phyloP scores from a whole-genome alignment of 2,113 vertebrate species.

The Pterocles burchelli region DNA sequence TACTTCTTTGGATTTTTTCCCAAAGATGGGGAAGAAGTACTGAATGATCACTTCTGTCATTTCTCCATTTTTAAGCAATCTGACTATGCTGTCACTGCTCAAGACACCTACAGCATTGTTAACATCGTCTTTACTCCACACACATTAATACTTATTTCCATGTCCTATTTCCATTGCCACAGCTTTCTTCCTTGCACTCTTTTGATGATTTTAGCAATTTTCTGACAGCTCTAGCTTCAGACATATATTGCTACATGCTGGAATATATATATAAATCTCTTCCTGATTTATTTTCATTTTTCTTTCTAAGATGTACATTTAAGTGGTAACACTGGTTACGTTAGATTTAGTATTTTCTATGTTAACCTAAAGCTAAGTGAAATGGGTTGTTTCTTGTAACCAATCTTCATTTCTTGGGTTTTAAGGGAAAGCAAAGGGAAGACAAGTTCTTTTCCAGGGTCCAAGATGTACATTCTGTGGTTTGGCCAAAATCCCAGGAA shows the following conservation, averaged over 20 bases:
- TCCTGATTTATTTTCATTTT: not conserved
- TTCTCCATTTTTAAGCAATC: not conserved
- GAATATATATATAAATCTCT: not conserved
- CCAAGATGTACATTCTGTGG: not conserved
- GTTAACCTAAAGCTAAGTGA: not conserved
- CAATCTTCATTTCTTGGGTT: not conserved
- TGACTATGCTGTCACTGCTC: not conserved
- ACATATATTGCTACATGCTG: not conserved
- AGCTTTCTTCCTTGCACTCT: not conserved
- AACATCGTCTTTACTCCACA: not conserved
- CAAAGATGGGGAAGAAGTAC: not conserved
- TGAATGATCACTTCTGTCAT: not conserved
- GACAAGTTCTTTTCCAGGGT: not conserved
- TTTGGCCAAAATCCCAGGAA: not conserved
- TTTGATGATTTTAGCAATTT: not conserved
- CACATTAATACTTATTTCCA: not conserved
- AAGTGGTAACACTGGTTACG: not conserved
- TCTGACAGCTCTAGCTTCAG: not conserved
- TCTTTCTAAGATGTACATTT: not conserved
- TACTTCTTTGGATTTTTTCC: not conserved
- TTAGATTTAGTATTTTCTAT: not conserved
- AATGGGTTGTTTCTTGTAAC: not conserved
- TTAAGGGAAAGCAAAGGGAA: not conserved
- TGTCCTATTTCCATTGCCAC: not conserved
- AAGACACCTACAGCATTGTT: not conserved